Evolutionary conservation across 1,140 invertebrate species (phyloP).

Genomic region (Cotesia vestalis): DNA sequence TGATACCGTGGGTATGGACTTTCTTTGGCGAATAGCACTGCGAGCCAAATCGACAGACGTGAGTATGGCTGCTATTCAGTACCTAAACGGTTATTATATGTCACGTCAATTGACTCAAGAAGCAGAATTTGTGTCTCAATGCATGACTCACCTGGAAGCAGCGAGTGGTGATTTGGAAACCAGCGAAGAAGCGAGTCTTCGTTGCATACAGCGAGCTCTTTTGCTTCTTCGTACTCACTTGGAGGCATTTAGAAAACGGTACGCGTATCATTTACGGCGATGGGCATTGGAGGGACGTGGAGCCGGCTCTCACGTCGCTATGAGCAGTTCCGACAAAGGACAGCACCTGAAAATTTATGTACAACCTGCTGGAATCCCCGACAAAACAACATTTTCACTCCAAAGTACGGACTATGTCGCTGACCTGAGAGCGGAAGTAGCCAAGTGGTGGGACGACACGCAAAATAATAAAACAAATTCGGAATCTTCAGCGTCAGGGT

Average conservation of each 20-base stretch:
- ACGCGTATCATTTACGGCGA: constrained; percentile 84
- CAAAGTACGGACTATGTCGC: constrained; percentile 85
- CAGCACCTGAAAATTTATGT: constrained; percentile 78
- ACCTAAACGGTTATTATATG: constrained; percentile 92
- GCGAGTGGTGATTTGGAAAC: constrained; percentile 77
- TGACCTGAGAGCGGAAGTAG: constrained; percentile 90
- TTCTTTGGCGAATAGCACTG: constrained; percentile 92
- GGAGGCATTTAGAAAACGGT: constrained; percentile 88
- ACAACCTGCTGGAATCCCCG: constrained; percentile 85
- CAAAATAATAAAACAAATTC: constrained; percentile 47
- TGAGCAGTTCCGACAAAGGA: constrained; percentile 69
- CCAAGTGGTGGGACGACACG: constrained; percentile 86
- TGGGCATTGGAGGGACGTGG: constrained; percentile 85
- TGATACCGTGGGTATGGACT: constrained; percentile 83
- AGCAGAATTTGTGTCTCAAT: constrained; percentile 89
- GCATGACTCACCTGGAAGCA: constrained; percentile 87
- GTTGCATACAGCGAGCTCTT: constrained; percentile 89
- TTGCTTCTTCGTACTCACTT: constrained; percentile 89
- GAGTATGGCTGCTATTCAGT: constrained; percentile 92
- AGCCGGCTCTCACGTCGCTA: constrained; percentile 76
- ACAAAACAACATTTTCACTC: constrained; percentile 79
- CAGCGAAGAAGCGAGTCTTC: constrained; percentile 81
- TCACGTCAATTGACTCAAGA: constrained; percentile 88
- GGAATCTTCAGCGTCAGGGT: constrained; percentile 35
- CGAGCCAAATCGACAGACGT: constrained; percentile 90